Evolutionary conservation across 2,888 invertebrate species (phyloP), one percentile per base, ranked within the genome.

Genomic region (Nemotelus nigrinus): DNA sequence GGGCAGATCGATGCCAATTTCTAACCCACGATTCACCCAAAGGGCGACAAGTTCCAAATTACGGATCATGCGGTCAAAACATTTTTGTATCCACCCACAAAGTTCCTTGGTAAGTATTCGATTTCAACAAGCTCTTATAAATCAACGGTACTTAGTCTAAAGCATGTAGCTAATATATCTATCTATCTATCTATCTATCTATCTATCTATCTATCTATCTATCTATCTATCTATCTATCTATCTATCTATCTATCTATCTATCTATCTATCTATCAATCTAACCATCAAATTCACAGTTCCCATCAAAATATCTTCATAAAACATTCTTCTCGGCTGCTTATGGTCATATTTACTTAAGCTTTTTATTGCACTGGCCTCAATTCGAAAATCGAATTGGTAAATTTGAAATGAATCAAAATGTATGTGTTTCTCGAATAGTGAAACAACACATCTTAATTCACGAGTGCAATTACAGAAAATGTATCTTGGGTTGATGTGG

Each of bases 61-160:
- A 92, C 80, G 94, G 94, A 48, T 87, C 90, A 47, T 94, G 94
- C 83, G 95, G 94, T 2, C 94, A 95, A 85, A 95, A 95, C 85
- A 92, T 95, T 79, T 95, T 94, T 85, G 92, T 94, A 45, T 90
- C 94, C n/a, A 91, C 93, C 2, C 92, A 92, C 81, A 92, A 92
- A 87, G 93, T 94, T 44, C 93, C 94, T 48, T 95, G 94, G 94
- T 93, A 88, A 88, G 88, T 83, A 10, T n/a, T 65, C 41, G 63
- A 41, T 41, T 50, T 1, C 50, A 50, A 25, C 25, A 25, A 25
- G 25, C 25, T 25, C 25, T 25, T 1, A 25, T 25, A 25, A 25
- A 25, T 25, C 25, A 25, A 25, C 25, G 25, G 25, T 25, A 25
- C 25, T 25, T 25, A 25, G 25, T 25, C 25, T 25, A 25, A 25